These are phyloP conservation scores for Drosophila eohydei DNA, from an alignment of 2,888 invertebrate genomes.

Conservation along the genomic window DNA sequence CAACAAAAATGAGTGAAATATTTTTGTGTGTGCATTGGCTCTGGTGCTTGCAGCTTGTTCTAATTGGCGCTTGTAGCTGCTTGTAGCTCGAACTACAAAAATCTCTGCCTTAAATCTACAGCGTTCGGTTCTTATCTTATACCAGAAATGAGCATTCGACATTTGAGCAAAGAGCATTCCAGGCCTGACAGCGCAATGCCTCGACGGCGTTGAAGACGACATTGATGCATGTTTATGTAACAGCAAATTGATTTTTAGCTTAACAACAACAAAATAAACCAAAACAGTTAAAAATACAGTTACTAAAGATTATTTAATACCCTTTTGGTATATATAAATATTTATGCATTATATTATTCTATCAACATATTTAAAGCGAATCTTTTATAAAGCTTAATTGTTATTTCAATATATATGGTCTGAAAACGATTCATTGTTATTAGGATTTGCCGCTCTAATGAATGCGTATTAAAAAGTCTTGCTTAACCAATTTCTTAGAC, in stretches of 20 bases:
- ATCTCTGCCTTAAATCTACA: slow-evolving; percentile 72
- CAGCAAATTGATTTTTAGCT: slow-evolving; percentile 72
- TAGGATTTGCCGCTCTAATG: too few relatives aligned
- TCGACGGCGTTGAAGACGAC: slow-evolving; percentile 31
- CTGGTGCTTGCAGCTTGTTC: slow-evolving; percentile 43
- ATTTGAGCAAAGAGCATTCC: slow-evolving; percentile 66
- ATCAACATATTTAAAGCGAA: too few relatives aligned
- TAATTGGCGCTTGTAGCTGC: slow-evolving; percentile 77
- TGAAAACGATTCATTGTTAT: too few relatives aligned
- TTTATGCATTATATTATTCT: background rate
- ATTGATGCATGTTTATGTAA: slow-evolving; percentile 77
- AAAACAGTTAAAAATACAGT: background rate
- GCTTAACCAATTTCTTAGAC: background rate
- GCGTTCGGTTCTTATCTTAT: slow-evolving; percentile 68
- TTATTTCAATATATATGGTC: too few relatives aligned
- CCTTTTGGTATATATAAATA: background rate
- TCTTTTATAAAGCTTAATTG: too few relatives aligned
- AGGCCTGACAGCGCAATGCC: slow-evolving; percentile 51
- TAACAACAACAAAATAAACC: slow-evolving; percentile 6
- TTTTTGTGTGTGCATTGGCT: slow-evolving; percentile 38
- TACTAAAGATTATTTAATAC: background rate
- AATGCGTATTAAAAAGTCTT: background rate
- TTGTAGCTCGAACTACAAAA: slow-evolving; percentile 42
- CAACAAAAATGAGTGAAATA: slow-evolving; percentile 60
- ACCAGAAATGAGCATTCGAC: slow-evolving; percentile 64